These are phyloP conservation scores for Centropristis striata DNA, from an alignment of 2,113 vertebrate species.

Conservation along the genomic window DNA sequence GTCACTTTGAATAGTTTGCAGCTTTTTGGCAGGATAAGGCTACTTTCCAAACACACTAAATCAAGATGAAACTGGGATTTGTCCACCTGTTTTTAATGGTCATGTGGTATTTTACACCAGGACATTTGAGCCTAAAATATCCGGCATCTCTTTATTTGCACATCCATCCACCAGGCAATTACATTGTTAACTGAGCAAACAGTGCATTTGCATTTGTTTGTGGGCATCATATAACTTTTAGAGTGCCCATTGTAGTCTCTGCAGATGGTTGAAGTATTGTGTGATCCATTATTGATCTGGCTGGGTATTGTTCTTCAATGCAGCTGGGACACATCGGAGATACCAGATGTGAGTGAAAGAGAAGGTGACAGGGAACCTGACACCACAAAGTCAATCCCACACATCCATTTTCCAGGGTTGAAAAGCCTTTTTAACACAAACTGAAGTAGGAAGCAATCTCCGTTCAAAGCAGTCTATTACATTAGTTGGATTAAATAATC, in stretches of 20 bases:
- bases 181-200: slow-evolving; percentile 60
- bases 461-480: not conserved
- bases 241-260: slow-evolving; percentile 43
- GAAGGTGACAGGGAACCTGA: slow-evolving; percentile 43
- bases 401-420: slow-evolving; percentile 35
- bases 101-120: not conserved
- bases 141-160: slow-evolving; percentile 34
- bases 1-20: not conserved
- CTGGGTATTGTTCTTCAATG: slow-evolving; percentile 58
- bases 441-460: slow-evolving; percentile 17
- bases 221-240: slow-evolving; percentile 42
- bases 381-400: slow-evolving; percentile 61
- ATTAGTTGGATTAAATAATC: not conserved
- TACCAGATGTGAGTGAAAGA: slow-evolving; percentile 50
- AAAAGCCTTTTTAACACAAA: slow-evolving; percentile 47
- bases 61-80: not conserved
- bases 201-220: slow-evolving; percentile 46
- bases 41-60: not conserved
- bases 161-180: slow-evolving; percentile 21
- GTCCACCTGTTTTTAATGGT: slow-evolving; percentile 1
- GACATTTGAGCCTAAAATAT: slow-evolving; percentile 7
- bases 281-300: slow-evolving; percentile 69
- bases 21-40: not conserved
- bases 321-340: slow-evolving; percentile 41
- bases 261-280: slow-evolving; percentile 58